Evolutionary conservation across 1,140 invertebrate genomes (phyloP).

Genomic region (Cryptotermes secundus): DNA sequence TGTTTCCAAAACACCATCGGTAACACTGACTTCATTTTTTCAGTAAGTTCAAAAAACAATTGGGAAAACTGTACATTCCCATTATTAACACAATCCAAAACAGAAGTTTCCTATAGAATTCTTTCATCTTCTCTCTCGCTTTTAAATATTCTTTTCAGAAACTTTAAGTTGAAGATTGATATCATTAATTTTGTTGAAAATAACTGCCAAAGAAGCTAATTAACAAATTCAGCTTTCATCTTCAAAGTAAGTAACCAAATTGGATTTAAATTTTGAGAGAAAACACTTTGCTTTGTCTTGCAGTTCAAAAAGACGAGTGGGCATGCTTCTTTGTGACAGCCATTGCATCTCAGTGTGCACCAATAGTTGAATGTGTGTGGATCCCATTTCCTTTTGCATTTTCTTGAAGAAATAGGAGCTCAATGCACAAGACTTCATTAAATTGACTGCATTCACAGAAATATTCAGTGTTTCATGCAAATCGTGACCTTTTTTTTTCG

Average conservation of each 20-base stretch:
- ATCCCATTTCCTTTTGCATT: too few species aligned
- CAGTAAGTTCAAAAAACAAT: background rate
- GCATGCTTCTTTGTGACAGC: background rate
- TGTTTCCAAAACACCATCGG: too few species aligned
- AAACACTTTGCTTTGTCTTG: background rate
- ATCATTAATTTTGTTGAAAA: background rate
- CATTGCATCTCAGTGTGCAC: background rate
- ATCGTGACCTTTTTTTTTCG: background rate
- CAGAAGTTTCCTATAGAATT: background rate
- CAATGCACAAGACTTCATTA: background rate
- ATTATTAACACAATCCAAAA: background rate
- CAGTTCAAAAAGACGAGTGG: background rate
- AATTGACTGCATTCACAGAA: background rate
- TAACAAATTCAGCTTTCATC: background rate
- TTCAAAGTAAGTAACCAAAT: background rate
- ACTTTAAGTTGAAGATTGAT: background rate
- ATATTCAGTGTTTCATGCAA: background rate
- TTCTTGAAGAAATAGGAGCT: background rate
- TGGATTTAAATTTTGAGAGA: background rate
- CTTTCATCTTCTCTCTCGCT: background rate
- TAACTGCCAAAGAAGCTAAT: background rate
- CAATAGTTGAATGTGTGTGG: too few species aligned
- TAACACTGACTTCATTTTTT: background rate
- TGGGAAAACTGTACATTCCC: background rate
- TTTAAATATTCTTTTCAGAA: too few species aligned